phyloP scores from a whole-genome alignment of 2,797 vertebrate species.

The Falco naumanni region DNA sequence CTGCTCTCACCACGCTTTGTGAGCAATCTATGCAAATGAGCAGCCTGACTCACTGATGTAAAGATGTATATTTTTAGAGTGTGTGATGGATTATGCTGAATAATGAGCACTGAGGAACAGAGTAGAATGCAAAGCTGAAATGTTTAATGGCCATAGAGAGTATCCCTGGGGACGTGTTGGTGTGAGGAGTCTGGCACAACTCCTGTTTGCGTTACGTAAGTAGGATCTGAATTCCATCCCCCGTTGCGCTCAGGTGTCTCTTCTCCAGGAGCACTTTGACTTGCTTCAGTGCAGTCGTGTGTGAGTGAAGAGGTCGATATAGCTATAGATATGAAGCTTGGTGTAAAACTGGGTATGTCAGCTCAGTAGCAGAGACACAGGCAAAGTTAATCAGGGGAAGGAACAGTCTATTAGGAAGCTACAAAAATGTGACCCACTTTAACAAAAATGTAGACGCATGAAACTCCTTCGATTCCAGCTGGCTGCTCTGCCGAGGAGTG shows the following conservation, averaged over 20 bases:
- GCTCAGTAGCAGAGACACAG: background rate
- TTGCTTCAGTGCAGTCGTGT: background rate
- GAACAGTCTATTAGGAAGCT: background rate
- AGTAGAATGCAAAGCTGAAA: background rate
- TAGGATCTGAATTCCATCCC: background rate
- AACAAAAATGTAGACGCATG: background rate
- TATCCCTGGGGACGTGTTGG: background rate
- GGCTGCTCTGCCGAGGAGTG: background rate
- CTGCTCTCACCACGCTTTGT: background rate
- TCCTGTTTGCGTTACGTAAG: rapidly evolving
- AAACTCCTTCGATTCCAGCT: background rate
- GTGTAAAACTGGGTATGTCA: background rate
- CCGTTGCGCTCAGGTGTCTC: background rate
- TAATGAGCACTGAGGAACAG: background rate
- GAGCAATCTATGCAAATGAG: background rate
- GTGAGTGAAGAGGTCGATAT: background rate
- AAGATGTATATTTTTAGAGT: background rate
- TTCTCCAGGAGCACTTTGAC: background rate
- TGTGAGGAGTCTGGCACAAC: background rate
- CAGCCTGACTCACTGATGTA: background rate
- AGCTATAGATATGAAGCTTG: background rate
- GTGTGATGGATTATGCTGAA: background rate
- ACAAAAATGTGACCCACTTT: background rate
- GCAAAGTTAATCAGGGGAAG: background rate
- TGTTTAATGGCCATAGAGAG: background rate